Base-by-base conservation (phyloP, 2,888 invertebrate genomes). In the Orthonevra nobilis region DNA sequence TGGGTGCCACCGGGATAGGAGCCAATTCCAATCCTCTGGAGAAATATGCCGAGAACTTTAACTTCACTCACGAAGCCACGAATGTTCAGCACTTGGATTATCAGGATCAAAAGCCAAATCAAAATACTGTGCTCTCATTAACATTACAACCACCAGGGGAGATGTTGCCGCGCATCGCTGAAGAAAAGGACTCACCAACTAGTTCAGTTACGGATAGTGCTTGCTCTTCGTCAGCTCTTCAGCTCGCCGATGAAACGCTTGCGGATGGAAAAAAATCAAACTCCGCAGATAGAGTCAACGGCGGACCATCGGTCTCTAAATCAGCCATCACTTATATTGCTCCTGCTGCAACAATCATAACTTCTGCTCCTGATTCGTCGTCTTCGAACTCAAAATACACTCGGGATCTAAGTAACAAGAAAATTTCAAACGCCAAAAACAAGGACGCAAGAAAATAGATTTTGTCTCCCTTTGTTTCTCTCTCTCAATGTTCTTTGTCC, bases 101-200 rank as follows among this genome's bases (percentile, higher is more conserved):
- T 9, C 81, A 73, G 42, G 74, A 66, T 26, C 81, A 63, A 30
- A 63, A 72, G 26, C 19, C 50, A 56, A 26, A 64, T 12, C 58
- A 75, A 36, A 60, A 46, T 26, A 52, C 58, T 7, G 69, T 82
- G 15, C 84, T 90, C 42, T 89, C 90, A 1, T 83, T 91, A 30
- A 89, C 89, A 40, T 84, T 91, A 52, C 88, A 90, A n/a, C 89
- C 89, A 23, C 90, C 90, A 10, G 90, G 90, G 56, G 92, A 91
- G 84, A 90, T 93, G 60, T 88, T 96, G 84, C 96, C 96, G 0
- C 89, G 96, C 81, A 96, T 96, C 70, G 96, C 96, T 0, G 96
- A 96, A 89, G 96, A 96, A 87, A 96, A 95, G 61, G 87, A 88
- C 81, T 88, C 88, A 6, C 88, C 88, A 32, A 88, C 88, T 15